Conservation (phyloP, 2,113 vertebrate species). For the Motacilla tschutschensis region DNA sequence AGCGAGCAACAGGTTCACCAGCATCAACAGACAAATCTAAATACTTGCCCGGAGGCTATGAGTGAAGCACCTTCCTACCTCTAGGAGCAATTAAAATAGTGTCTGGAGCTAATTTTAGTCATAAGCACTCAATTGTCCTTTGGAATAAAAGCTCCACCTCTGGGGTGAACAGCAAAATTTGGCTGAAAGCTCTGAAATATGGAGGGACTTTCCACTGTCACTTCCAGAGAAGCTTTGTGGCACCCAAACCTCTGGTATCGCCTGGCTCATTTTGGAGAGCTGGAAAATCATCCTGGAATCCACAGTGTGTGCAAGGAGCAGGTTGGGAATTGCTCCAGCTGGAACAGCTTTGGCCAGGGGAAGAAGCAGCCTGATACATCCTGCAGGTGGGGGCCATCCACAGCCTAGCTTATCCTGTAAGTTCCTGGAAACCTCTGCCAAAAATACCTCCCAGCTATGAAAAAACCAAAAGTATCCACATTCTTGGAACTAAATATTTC, state of each 20-base stretch:
- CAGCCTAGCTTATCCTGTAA: background rate
- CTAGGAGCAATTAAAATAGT: background rate
- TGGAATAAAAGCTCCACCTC: background rate
- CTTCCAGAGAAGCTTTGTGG: background rate
- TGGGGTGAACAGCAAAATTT: background rate
- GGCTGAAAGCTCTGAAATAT: background rate
- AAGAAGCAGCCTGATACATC: background rate
- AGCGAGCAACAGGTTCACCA: background rate
- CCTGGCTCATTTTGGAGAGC: rapidly evolving
- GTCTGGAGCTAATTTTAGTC: background rate
- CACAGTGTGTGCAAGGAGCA: background rate
- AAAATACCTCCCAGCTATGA: background rate
- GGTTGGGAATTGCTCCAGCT: background rate
- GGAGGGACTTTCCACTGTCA: background rate
- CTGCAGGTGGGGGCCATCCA: background rate
- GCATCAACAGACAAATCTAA: background rate
- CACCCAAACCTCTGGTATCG: rapidly evolving
- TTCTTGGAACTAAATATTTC: background rate
- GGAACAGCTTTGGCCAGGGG: background rate
- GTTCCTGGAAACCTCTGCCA: background rate
- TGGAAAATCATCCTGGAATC: background rate
- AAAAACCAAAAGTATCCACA: background rate
- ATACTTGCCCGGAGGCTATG: background rate
- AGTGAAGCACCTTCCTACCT: background rate
- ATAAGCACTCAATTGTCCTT: background rate